Evolutionary conservation across 2,113 vertebrate genomes (phyloP).

Genomic region (Datnioides undecimradiatus): DNA sequence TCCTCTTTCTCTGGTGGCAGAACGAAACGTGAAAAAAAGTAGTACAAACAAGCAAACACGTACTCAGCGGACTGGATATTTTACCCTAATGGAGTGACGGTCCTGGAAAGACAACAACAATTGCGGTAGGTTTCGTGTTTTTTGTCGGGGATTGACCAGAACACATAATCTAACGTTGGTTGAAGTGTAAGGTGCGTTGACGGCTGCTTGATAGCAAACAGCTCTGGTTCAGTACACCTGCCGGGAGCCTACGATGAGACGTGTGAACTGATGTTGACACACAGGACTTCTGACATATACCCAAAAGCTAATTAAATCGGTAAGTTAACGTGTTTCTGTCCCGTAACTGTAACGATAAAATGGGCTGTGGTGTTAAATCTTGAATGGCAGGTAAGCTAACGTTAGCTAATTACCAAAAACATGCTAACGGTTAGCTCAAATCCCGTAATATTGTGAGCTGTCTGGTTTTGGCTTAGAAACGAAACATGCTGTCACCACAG

Average conservation of each 20-base stretch:
- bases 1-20: background rate
- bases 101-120: background rate
- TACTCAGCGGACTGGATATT: background rate
- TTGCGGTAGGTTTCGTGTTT: background rate
- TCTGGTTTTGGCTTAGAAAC: background rate
- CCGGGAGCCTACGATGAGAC: background rate
- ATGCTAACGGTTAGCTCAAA: background rate
- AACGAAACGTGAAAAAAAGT: no score
- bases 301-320: background rate
- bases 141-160: background rate
- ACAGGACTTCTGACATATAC: background rate
- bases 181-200: background rate
- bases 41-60: no score
- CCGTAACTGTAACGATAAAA: background rate
- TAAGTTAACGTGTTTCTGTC: background rate
- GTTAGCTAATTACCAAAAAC: background rate
- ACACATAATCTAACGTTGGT: background rate
- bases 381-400: background rate
- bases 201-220: background rate
- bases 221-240: background rate
- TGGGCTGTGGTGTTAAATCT: background rate
- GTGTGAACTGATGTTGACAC: conserved; percentile 13
- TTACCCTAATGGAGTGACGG: accelerated
- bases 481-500: background rate
- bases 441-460: background rate